Evolutionary conservation across 2,797 vertebrate genomes (phyloP), one percentile per base, ranked within the genome.

Genomic region (Diglossa cyanea): DNA sequence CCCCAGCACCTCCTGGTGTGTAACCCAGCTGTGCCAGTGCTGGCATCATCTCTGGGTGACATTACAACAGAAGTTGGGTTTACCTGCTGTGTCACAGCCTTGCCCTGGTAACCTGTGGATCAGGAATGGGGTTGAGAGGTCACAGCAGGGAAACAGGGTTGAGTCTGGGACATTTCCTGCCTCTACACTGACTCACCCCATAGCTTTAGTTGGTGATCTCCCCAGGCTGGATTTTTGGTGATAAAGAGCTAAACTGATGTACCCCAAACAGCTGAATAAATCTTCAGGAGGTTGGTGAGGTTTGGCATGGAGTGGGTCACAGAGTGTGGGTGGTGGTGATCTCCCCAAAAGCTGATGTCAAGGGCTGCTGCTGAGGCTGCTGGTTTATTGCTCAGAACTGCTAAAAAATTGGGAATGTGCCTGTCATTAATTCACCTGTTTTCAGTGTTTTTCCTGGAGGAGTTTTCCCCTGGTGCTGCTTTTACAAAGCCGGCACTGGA

Each of bases 291-390:
- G 26, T 11, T 6, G 6, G 42, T 40, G 40, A 23, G 4, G 40
- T 61, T 53, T 37, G 31, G 57, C 63, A 40, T 1, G 2, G 8
- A 37, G 31, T 39, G 0, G 0, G 37, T n/a, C 18, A 6, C 48
- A 26, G 35, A 2, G 30, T 23, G 15, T 13, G 55, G 35, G 53
- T 58, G 65, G 13, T 7, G 15, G 37, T 48, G 53, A 13, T 6
- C 24, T 75, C 63, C 51, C 54, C 24, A 10, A 8, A 10, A 2
- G 1, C 30, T 19, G n/a, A 24, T 42, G 68, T 21, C 26, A 7
- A 12, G 20, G 45, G n/a, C 39, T 6, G 9, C 20, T 1, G 3
- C 42, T 17, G 28, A 31, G 17, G 42, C 45, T 80, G 48, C 44
- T 51, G 73, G 11, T 26, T 35, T 73, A 45, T 48, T 65, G 31